These are phyloP conservation scores for Karalla daura DNA, from an alignment of 2,797 vertebrate genomes.

Conservation along the genomic window DNA sequence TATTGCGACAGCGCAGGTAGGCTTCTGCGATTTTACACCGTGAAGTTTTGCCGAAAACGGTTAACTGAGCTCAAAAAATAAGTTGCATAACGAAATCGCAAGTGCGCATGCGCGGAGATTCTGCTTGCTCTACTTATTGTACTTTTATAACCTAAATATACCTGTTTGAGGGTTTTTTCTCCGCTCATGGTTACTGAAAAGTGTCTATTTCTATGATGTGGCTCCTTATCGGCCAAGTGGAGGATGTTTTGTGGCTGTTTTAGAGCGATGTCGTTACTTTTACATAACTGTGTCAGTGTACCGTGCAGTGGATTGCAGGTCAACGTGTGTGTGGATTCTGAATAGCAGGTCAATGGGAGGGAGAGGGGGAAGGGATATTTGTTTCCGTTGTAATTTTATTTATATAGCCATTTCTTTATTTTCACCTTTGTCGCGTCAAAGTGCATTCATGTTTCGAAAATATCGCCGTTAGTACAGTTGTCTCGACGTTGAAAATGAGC, in stretches of 20 bases:
- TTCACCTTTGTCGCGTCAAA: not conserved
- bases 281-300: conserved; percentile 86
- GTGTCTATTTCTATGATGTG: accelerated
- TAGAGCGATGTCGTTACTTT: conserved; percentile 54
- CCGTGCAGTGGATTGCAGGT: conserved; percentile 81
- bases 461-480: too few relatives aligned
- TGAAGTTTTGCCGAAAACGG: not conserved
- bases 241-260: not conserved
- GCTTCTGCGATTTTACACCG: not conserved
- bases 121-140: conserved; percentile 55
- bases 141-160: conserved; percentile 36
- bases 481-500: not conserved
- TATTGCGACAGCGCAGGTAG: conserved; percentile 55
- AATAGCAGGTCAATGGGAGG: conserved; percentile 76
- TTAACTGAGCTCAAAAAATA: conserved; percentile 40
- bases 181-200: accelerated
- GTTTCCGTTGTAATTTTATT: not conserved
- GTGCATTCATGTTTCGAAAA: accelerated
- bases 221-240: accelerated
- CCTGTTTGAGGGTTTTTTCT: not conserved
- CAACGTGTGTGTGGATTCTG: conserved; percentile 78
- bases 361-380: conserved; percentile 53
- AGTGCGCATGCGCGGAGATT: conserved; percentile 75
- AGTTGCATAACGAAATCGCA: conserved; percentile 69
- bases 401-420: not conserved